Percentiles rank a stretch among this genome's conserved stretches.
Conservation (phyloP, 2,888 invertebrate genomes). For the Cephus runcator region DNA sequence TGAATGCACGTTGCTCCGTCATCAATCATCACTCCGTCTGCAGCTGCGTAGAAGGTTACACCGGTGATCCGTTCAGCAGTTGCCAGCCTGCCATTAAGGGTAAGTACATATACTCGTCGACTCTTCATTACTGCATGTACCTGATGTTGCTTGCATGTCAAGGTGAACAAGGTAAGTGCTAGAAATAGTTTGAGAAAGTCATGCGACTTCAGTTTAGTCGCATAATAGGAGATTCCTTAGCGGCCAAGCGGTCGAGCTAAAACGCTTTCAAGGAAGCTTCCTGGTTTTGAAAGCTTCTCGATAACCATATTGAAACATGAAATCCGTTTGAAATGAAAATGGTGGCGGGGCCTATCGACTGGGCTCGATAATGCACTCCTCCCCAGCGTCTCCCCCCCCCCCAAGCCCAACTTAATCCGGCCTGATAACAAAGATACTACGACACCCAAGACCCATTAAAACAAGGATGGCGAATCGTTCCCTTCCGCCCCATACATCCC, state of each 20-base stretch:
- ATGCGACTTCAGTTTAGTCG: neutral
- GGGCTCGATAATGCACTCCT: slow-evolving; percentile 16
- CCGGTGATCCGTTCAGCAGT: slow-evolving; percentile 70
- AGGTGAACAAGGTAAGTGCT: slow-evolving; percentile 46
- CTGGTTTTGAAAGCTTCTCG: neutral
- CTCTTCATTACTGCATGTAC: neutral
- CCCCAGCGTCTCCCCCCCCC: neutral
- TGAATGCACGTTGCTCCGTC: slow-evolving; percentile 69
- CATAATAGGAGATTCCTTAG: neutral
- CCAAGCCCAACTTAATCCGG: neutral
- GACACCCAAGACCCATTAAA: neutral
- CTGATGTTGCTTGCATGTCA: slow-evolving; percentile 29
- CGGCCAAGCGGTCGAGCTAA: neutral
- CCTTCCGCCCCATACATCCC: neutral
- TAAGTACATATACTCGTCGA: slow-evolving; percentile 35
- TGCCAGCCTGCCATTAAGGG: slow-evolving; percentile 57
- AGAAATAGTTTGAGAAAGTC: neutral
- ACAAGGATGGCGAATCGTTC: neutral
- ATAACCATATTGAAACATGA: neutral
- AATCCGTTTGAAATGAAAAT: slow-evolving; percentile 1
- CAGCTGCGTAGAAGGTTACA: slow-evolving; percentile 67
- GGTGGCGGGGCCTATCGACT: slow-evolving; percentile 42
- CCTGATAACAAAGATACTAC: neutral
- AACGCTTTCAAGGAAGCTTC: neutral
- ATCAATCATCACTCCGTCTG: slow-evolving; percentile 72